Evolutionary conservation across 2,113 vertebrate species (phyloP).

Genomic region (Saguinus imperator): DNA sequence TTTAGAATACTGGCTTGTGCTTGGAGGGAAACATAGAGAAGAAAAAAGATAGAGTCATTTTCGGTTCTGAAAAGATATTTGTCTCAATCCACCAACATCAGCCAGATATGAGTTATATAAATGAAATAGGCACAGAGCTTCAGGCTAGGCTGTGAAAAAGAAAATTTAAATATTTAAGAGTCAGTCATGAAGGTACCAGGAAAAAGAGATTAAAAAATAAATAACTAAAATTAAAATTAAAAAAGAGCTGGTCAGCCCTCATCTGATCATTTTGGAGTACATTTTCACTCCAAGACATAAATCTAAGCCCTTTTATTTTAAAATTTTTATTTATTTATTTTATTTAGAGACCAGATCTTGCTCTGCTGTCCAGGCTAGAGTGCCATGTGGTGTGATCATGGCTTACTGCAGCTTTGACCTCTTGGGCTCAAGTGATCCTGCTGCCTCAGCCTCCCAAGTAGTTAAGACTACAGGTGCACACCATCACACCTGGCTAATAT

Average conservation of each 20-base stretch:
- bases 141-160: slow-evolving; percentile 52
- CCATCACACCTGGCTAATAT: too few species aligned
- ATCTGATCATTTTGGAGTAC: slow-evolving; percentile 21
- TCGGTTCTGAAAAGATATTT: slow-evolving; percentile 56
- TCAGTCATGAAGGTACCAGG: not conserved
- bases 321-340: not conserved
- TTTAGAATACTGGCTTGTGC: not conserved
- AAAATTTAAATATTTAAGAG: slow-evolving; percentile 61
- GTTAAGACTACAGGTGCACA: too few species aligned
- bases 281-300: slow-evolving; percentile 24
- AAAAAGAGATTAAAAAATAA: too few species aligned
- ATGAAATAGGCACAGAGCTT: slow-evolving; percentile 48
- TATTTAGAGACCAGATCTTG: too few species aligned
- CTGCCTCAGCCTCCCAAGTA: too few species aligned
- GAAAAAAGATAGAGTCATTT: slow-evolving; percentile 10
- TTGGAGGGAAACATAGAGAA: not conserved
- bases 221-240: too few species aligned
- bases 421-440: too few species aligned
- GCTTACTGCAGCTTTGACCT: too few species aligned
- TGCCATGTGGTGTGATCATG: too few species aligned
- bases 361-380: too few species aligned
- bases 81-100: slow-evolving; percentile 39
- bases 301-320: not conserved
- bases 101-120: slow-evolving; percentile 40
- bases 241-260: slow-evolving; percentile 23